phyloP scores from a whole-genome alignment of 1,140 invertebrate genomes.

The Steinernema feltiae region DNA sequence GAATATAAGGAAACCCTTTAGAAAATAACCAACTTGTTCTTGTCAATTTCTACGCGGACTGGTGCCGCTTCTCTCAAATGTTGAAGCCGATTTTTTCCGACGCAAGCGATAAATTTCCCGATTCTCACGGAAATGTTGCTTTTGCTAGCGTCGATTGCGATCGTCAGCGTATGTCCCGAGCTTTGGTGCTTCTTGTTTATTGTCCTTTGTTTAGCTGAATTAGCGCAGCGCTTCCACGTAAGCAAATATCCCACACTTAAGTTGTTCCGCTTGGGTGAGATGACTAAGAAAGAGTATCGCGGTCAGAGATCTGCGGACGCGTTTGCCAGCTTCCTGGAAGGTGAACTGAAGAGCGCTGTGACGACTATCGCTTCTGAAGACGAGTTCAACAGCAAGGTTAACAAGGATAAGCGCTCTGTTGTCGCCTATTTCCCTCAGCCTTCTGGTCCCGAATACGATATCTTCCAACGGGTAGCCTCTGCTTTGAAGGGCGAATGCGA shows the following conservation, averaged over 20 bases:
- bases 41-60: slow-evolving; percentile 97
- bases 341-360: slow-evolving; percentile 71
- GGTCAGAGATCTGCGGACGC: slow-evolving; percentile 72
- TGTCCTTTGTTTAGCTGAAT: slow-evolving; percentile 67
- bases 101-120: no score
- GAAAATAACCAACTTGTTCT: slow-evolving; percentile 72
- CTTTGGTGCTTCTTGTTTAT: slow-evolving; percentile 43
- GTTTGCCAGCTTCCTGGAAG: slow-evolving; percentile 74
- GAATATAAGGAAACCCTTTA: slow-evolving; percentile 31
- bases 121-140: slow-evolving; percentile 72
- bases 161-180: slow-evolving; percentile 63
- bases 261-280: slow-evolving; percentile 84
- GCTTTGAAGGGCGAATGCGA: slow-evolving; percentile 78
- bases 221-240: slow-evolving; percentile 86
- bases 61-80: slow-evolving; percentile 73
- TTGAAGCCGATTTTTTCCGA: slow-evolving; percentile 63
- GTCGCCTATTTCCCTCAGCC: slow-evolving; percentile 84
- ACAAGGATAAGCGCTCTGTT: slow-evolving; percentile 70
- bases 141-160: slow-evolving; percentile 97
- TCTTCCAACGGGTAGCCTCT: slow-evolving; percentile 73
- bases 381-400: slow-evolving; percentile 37
- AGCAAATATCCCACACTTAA: slow-evolving; percentile 98
- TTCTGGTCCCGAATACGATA: slow-evolving; percentile 69
- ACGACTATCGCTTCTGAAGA: slow-evolving; percentile 36
- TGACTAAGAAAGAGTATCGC: slow-evolving; percentile 83